Base-by-base conservation (phyloP, 2,113 vertebrate genomes). In the Cepphus grylle region DNA sequence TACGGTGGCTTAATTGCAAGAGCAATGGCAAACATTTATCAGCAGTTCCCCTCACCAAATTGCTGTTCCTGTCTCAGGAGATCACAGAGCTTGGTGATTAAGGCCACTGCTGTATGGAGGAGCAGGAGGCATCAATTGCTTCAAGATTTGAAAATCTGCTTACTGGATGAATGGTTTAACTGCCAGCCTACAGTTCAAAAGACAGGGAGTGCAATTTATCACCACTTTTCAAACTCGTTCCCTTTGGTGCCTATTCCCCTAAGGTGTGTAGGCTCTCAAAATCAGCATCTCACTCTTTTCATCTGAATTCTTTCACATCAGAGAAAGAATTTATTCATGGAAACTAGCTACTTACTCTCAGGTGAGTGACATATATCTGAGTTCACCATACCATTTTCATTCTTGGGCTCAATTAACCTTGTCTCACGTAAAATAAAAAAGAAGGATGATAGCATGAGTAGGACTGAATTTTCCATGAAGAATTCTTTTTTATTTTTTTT, bases 311-410 rank as follows among this genome's bases (percentile, higher is more conserved):
- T 79, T 85, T 87, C 76, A 84, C 40, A 85, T 63, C 69, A 85
- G 65, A 91, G 42, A 38, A 97, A 79, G 59, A 94, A 91, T 91
- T 91, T 71, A 81, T 88, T 83, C 19, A 92, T n/a, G 36, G 73
- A 40, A 93, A 70, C 72, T 66, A 94, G n/a, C 58, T 94, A 81
- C 63, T 86, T 94, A 52, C 26, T 84, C 50, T 94, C 52, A 87
- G n/a, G 22, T 96, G 77, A 87, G 73, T 81, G 65, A 87, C 70
- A 80, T 65, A 61, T 65, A 61, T 69, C 36, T 85, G 73, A 87
- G 34, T 91, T 87, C 59, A 63, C 29, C 6, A 63, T 30, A 56
- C 9, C 12, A 47, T 78, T 91, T 91, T 87, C 30, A 79, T 93
- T 87, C 74, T 65, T 69, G 16, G 30, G 66, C 30, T 94, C 70